Percentiles rank a stretch among this genome's conserved stretches.
Evolutionary conservation across 1,140 invertebrate genomes (phyloP).

Genomic region (Oppia nitens): DNA sequence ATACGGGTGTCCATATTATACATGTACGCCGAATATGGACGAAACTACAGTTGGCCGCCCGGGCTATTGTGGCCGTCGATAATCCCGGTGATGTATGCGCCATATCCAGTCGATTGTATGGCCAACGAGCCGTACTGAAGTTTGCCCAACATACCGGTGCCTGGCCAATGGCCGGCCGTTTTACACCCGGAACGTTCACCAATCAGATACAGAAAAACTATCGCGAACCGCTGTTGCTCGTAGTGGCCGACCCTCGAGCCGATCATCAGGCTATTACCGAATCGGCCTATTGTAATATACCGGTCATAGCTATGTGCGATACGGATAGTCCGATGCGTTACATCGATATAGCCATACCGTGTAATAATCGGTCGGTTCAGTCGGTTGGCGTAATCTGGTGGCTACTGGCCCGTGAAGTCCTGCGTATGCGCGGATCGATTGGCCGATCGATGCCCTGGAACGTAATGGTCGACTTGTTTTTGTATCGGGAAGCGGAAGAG

Average conservation of each 20-base stretch:
- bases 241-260: conserved; percentile 84
- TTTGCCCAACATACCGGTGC: conserved; percentile 93
- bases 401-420: conserved; percentile 89
- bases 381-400: conserved; percentile 99
- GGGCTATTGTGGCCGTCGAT: conserved; percentile 94
- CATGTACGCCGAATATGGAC: conserved; percentile 96
- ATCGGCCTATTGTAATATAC: conserved; percentile 98
- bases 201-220: conserved; percentile 93
- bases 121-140: conserved; percentile 93
- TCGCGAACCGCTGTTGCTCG: conserved; percentile 85
- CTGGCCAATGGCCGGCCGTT: conserved; percentile 94
- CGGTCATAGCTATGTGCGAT: conserved; percentile 96
- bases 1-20: conserved; percentile 76
- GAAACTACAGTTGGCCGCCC: conserved; percentile 85
- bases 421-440: conserved; percentile 80
- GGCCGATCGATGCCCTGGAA: conserved; percentile 81
- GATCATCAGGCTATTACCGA: conserved; percentile 98
- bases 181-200: conserved; percentile 95
- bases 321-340: conserved; percentile 85
- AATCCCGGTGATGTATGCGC: conserved; percentile 91
- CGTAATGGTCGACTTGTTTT: conserved; percentile 96
- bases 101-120: conserved; percentile 83
- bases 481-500: conserved; percentile 96
- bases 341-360: conserved; percentile 97
- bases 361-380: conserved; percentile 93